Percentiles rank a stretch among this genome's conserved stretches.
phyloP scores from a whole-genome alignment of 2,113 vertebrate genomes.

The Oxyruncus cristatus region DNA sequence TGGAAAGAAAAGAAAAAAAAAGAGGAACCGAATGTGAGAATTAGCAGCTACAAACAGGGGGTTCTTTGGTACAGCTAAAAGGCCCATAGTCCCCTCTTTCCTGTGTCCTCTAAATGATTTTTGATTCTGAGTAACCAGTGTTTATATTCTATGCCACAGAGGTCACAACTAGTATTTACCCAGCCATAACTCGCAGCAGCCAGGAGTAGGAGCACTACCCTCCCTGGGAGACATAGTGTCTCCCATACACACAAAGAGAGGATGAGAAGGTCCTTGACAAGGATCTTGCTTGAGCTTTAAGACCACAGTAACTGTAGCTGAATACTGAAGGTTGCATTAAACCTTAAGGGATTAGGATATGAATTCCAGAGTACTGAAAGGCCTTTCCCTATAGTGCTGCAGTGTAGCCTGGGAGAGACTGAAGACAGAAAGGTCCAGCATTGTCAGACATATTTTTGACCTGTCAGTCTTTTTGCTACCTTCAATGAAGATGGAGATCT shows the following conservation, averaged over 20 bases:
- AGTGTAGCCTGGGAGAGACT: background rate
- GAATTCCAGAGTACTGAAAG: background rate
- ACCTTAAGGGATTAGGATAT: background rate
- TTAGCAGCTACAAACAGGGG: background rate
- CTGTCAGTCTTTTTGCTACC: background rate
- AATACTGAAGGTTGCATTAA: background rate
- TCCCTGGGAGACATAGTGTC: background rate
- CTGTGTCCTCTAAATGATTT: background rate
- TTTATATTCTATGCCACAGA: background rate
- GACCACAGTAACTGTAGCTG: background rate
- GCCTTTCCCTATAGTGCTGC: background rate
- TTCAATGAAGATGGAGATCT: background rate
- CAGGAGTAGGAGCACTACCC: background rate
- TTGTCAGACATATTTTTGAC: background rate
- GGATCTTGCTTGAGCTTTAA: background rate
- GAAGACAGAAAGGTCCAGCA: background rate
- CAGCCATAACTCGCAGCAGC: background rate
- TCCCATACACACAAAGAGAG: background rate
- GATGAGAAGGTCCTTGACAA: background rate
- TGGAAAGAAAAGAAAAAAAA: slow-evolving; percentile 12
- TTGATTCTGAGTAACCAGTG: background rate
- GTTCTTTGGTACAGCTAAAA: background rate
- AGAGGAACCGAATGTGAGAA: background rate
- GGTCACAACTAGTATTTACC: background rate
- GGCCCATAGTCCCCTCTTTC: background rate